Evolutionary conservation across 2,888 invertebrate genomes (phyloP), one percentile per base, ranked within the genome.

Genomic region (Syritta pipiens): DNA sequence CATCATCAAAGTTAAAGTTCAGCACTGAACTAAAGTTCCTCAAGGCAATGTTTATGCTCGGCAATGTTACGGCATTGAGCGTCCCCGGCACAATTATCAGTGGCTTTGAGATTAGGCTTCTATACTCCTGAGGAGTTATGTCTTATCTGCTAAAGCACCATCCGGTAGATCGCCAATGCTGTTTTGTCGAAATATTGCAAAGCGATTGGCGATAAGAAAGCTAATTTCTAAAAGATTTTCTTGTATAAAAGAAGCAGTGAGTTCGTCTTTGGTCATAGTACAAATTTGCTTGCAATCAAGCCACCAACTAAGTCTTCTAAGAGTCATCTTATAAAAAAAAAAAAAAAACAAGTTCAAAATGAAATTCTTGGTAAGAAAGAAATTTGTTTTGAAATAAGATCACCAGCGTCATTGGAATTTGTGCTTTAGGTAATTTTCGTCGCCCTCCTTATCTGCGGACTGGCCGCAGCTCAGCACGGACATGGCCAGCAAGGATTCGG

Each of bases 361-460:
- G 65, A 67, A 67, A 20, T 55, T 67, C 12, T 46, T 67, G 65
- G 65, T 67, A 67, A 46, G 26, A 22, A 9, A 30, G 24, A 1
- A 3, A 14, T 26, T 5, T 1, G 3, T 2, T 28, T 19, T 42
- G 4, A 55, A 20, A 12, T 19, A n/a, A n/a, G n/a, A 7, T 19
- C 1, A 10, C n/a, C 24, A 9, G 35, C 5, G 7, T 22, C 4
- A 24, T 20, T 49, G 1, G 9, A 63, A 40, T 3, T 53, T 22
- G 10, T 24, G n/a, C 37, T 14, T 37, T 22, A 67, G 24, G 62
- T 24, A 17, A 12, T 65, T 35, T 57, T 72, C 28, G 51, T 22
- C 17, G 26, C 53, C 14, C 40, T 55, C 14, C 1, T 55, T 1
- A 9, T 40, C 0, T 14, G 14, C 19, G 37, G 37, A 9, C 17